phyloP scores from a whole-genome alignment of 92 coral and sea anemone species.

The Parazoanthus atlanticus region DNA sequence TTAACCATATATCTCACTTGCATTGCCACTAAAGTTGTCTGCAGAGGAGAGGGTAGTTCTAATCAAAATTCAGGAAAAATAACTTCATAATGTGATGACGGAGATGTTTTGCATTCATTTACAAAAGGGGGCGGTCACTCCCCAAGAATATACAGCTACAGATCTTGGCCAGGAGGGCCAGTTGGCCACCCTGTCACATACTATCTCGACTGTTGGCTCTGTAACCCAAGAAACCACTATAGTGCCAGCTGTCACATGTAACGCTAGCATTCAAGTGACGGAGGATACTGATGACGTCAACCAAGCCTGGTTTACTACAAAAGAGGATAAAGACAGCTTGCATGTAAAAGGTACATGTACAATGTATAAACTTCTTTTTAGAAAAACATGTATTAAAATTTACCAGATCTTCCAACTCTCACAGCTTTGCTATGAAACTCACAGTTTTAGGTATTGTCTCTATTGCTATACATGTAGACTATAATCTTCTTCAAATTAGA shows the following conservation, averaged over 20 bases:
- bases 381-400: too few species aligned
- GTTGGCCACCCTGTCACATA: constrained; percentile 39
- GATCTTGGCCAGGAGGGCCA: constrained; percentile 13
- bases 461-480: too few species aligned
- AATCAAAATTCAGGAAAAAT: too few species aligned
- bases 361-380: too few species aligned
- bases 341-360: constrained; percentile 82
- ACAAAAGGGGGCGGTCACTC: neutral
- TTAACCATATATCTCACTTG: too few species aligned
- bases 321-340: constrained; percentile 90
- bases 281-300: constrained; percentile 82
- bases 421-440: neutral
- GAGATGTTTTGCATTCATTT: neutral
- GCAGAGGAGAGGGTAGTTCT: too few species aligned
- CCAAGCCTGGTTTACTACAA: constrained; percentile 99
- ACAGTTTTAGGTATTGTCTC: too few species aligned
- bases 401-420: neutral
- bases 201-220: constrained; percentile 59
- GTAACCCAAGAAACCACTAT: constrained; percentile 74
- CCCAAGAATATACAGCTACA: constrained; percentile 31
- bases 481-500: too few species aligned
- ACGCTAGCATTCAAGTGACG: constrained; percentile 37
- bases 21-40: too few species aligned
- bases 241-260: constrained; percentile 64
- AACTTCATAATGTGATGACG: too few species aligned